A percentile compares a stretch with the other conserved stretches of the same genome.
These are phyloP conservation scores for Octodonta nipae DNA, from an alignment of 2,888 invertebrate species.

Conservation along the genomic window DNA sequence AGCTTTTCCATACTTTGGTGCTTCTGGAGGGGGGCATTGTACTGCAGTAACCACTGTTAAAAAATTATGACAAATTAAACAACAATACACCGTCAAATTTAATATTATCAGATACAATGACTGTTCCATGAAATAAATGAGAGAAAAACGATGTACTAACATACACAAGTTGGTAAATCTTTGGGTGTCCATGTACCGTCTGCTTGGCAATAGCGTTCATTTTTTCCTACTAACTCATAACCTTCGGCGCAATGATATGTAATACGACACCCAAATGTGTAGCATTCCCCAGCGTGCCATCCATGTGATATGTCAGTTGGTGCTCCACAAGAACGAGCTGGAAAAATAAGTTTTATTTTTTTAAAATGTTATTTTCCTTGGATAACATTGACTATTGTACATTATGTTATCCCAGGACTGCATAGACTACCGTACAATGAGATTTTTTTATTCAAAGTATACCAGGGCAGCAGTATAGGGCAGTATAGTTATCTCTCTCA, in stretches of 20 bases:
- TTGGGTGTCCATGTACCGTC: constrained; percentile 86
- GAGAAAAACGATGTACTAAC: no score
- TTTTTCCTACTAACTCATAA: constrained; percentile 80
- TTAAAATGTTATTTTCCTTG: no score
- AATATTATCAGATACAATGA: no score
- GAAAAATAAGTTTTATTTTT: no score
- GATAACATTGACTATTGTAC: no score
- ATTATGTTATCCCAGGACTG: no score
- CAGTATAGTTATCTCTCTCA: no score
- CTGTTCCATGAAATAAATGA: no score
- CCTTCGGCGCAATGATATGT: constrained; percentile 87
- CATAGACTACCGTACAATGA: no score
- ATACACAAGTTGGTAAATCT: constrained; percentile 82
- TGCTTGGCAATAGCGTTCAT: constrained; percentile 75
- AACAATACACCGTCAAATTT: background rate
- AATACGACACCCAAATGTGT: constrained; percentile 82
- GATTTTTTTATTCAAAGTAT: no score
- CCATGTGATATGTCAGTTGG: constrained; percentile 86
- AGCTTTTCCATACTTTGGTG: constrained; percentile 84
- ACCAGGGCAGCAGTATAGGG: no score
- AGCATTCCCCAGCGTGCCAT: constrained; percentile 85
- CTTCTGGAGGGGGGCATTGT: constrained; percentile 82
- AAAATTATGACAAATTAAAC: background rate
- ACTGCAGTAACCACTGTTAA: constrained; percentile 70
- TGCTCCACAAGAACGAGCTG: constrained; percentile 79